phyloP scores from a whole-genome alignment of 2,113 vertebrate species.

The Falco punctatus region DNA sequence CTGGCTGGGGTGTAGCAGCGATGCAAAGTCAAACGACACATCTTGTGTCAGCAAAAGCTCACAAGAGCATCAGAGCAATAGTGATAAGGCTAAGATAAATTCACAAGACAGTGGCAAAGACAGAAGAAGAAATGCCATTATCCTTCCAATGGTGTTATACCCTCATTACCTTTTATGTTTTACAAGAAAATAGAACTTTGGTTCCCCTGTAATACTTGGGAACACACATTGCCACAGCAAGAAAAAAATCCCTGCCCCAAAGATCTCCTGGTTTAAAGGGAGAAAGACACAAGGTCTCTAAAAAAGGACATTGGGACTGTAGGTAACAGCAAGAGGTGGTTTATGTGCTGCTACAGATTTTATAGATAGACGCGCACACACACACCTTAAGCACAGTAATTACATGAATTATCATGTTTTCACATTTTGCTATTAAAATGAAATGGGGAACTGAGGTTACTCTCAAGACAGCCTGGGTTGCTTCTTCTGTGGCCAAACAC shows the following conservation, averaged over 20 bases:
- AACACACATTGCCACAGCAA: not conserved
- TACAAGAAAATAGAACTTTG: not conserved
- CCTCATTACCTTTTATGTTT: not conserved
- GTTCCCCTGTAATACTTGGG: not conserved
- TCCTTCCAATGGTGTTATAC: not conserved
- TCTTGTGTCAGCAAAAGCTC: not conserved
- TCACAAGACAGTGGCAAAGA: not conserved
- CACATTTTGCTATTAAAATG: not conserved
- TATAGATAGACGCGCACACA: not conserved
- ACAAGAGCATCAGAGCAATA: not conserved
- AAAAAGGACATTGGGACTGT: fast-evolving
- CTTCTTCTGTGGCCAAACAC: not conserved
- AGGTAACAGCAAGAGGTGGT: not conserved
- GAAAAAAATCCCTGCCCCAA: not conserved
- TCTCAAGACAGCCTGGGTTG: not conserved
- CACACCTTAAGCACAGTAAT: not conserved
- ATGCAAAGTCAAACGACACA: not conserved
- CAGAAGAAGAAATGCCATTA: not conserved
- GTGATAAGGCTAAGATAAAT: not conserved
- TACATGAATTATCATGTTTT: not conserved
- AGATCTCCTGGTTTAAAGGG: not conserved
- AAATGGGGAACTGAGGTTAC: not conserved
- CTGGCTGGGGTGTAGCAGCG: fast-evolving
- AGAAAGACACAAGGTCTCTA: not conserved
- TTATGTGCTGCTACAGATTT: not conserved